Evolutionary conservation across 2,888 invertebrate genomes (phyloP).

Genomic region (Agonopterix heracliana): DNA sequence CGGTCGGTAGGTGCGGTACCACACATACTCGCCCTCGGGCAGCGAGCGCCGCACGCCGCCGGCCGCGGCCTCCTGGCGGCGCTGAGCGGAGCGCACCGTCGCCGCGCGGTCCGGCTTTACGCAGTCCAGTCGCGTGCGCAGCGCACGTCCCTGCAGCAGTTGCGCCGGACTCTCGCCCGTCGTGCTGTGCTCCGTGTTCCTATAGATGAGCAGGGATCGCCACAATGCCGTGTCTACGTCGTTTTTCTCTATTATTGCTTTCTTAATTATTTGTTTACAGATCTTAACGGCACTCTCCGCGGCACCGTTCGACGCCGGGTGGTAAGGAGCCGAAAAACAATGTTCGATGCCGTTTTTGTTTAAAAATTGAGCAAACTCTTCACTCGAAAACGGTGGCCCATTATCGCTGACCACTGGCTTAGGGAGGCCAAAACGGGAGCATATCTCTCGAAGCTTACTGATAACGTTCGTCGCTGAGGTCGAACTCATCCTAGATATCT

Average conservation of each 20-base stretch:
- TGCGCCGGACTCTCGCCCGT: not conserved
- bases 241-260: not conserved
- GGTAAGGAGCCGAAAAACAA: no score
- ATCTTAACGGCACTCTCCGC: not conserved
- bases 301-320: no score
- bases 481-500: not conserved
- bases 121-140: not conserved
- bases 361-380: no score
- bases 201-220: not conserved
- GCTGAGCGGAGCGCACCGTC: not conserved
- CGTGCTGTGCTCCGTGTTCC: not conserved
- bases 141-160: not conserved
- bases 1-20: not conserved
- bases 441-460: not conserved
- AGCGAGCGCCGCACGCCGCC: not conserved
- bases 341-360: no score
- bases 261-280: not conserved
- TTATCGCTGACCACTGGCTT: not conserved
- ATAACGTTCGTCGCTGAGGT: not conserved
- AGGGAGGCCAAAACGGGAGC: not conserved
- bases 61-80: not conserved
- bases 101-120: not conserved
- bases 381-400: not conserved
- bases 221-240: not conserved
- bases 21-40: not conserved